A percentile compares a stretch with the other conserved stretches of the same genome.
phyloP scores from a whole-genome alignment of 2,888 invertebrate species.

The Beris morrisii region DNA sequence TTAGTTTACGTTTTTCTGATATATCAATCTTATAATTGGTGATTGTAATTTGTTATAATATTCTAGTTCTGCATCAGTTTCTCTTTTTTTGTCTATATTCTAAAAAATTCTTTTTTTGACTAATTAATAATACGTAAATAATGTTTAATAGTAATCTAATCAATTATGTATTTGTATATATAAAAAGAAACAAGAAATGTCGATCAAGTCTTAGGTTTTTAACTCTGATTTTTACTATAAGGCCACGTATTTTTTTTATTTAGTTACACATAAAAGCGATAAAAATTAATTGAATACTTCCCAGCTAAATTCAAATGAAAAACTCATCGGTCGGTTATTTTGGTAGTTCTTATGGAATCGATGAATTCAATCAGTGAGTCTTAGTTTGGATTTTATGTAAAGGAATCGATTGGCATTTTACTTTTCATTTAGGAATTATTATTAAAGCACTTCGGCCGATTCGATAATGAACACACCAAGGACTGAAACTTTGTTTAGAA shows the following conservation, averaged over 20 bases:
- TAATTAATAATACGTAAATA: slow-evolving; percentile 9
- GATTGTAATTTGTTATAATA: slow-evolving; percentile 3
- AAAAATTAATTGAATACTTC: too few species aligned
- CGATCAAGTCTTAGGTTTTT: slow-evolving; percentile 18
- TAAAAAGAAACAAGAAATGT: background rate
- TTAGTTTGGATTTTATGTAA: too few species aligned
- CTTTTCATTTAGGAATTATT: slow-evolving; percentile 2
- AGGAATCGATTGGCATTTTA: too few species aligned
- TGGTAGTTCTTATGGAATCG: too few species aligned
- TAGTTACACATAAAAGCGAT: too few species aligned
- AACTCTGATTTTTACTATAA: slow-evolving; percentile 23
- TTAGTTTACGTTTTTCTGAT: slow-evolving; percentile 2
- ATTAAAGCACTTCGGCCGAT: slow-evolving; percentile 25
- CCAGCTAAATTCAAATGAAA: too few species aligned
- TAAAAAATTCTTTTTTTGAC: too few species aligned
- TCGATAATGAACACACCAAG: slow-evolving; percentile 16
- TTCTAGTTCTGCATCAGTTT: background rate
- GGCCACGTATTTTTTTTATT: slow-evolving; percentile 8
- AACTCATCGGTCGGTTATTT: too few species aligned
- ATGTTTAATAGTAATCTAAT: background rate
- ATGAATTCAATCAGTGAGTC: too few species aligned
- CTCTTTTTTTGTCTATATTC: background rate
- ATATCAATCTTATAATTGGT: background rate
- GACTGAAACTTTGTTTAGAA: background rate
- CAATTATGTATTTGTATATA: slow-evolving; percentile 1